Conservation (phyloP, 2,113 vertebrate species). For the Illadopsis cleaveri region DNA sequence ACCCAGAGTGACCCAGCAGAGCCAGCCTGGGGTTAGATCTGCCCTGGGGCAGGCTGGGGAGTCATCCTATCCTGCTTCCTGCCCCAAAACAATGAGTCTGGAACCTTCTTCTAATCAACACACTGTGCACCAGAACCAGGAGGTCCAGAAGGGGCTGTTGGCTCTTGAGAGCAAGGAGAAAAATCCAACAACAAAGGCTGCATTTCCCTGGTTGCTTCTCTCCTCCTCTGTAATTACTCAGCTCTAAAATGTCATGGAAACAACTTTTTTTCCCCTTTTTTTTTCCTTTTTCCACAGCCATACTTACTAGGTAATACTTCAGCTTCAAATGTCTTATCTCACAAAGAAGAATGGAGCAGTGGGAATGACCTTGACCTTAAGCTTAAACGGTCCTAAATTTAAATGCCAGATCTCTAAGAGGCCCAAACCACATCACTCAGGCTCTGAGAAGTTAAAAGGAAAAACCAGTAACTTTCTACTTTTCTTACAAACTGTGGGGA, state of each 20-base stretch:
- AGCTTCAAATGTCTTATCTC: neutral
- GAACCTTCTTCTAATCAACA: neutral
- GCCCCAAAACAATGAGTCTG: accelerated
- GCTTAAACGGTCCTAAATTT: neutral
- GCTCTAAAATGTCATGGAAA: neutral
- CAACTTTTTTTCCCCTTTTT: neutral
- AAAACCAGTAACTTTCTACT: neutral
- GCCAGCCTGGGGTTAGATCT: neutral
- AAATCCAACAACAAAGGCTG: neutral
- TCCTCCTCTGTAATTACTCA: neutral
- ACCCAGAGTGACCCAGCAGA: neutral
- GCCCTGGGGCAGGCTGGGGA: neutral
- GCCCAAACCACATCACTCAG: neutral
- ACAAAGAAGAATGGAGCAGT: neutral
- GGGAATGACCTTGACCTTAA: neutral
- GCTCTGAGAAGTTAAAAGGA: constrained; percentile 3
- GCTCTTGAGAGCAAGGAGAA: neutral
- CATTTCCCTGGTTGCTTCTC: neutral
- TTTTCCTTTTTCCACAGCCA: neutral
- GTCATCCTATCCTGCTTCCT: neutral
- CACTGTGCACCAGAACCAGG: neutral
- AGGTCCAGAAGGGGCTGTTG: neutral
- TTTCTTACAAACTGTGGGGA: neutral
- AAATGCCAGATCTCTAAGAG: neutral
- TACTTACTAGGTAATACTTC: neutral